Evolutionary conservation across 2,888 invertebrate genomes (phyloP).

Genomic region (Lymantria dispar): DNA sequence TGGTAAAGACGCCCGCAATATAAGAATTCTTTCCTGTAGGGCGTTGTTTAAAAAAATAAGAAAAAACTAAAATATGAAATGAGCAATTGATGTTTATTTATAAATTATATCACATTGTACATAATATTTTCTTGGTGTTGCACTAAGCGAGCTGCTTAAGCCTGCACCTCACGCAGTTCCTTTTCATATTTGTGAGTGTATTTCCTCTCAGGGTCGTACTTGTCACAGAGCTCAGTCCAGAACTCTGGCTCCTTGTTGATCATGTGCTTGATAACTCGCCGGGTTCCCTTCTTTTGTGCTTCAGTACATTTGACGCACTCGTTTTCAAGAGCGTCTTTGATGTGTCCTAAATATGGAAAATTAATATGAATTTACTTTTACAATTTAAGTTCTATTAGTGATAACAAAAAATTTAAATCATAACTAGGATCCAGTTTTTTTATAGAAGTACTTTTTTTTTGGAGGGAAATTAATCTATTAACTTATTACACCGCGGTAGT

Average conservation of each 20-base stretch:
- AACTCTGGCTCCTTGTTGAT: constrained; percentile 47
- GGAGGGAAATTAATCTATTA: no score
- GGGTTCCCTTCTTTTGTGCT: constrained; percentile 34
- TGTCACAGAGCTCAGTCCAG: constrained; percentile 53
- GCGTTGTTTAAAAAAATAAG: no score
- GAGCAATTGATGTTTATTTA: background rate
- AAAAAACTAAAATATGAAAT: background rate
- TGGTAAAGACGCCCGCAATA: no score
- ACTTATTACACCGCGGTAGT: no score
- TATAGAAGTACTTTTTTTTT: no score
- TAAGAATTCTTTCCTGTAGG: no score
- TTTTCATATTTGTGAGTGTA: constrained; percentile 52
- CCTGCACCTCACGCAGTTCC: constrained; percentile 37
- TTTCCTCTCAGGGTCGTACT: constrained; percentile 55
- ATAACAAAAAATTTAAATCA: no score
- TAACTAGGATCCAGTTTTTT: no score
- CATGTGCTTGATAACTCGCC: constrained; percentile 39
- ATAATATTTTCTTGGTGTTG: background rate
- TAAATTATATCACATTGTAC: background rate
- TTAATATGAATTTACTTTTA: background rate
- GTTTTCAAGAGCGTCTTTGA: constrained; percentile 46
- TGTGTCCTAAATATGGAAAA: constrained; percentile 38
- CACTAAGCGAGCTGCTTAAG: background rate
- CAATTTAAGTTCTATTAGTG: background rate
- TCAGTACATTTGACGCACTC: constrained; percentile 45